Evolutionary conservation across 2,797 vertebrate species (phyloP), one percentile per base, ranked within the genome.

Genomic region (Etheostoma nigrum): DNA sequence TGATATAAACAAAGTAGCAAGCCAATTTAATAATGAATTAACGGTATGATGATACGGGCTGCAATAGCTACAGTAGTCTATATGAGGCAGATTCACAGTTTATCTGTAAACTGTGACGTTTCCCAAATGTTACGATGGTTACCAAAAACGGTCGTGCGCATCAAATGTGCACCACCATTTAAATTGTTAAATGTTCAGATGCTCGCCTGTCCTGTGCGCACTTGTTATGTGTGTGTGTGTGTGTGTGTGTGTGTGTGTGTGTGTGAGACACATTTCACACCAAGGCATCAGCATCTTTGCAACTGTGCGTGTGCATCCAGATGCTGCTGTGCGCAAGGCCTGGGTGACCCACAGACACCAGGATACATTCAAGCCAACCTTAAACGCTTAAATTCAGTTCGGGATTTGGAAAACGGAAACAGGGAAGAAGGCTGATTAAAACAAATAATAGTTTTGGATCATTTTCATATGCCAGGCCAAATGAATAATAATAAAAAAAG

Each of bases 201-300:
- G 15, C 13, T 0, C 1, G 16, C n/a, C 64, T 21, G 55, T 33
- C 42, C 42, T 19, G 55, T 1, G 51, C 21, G 62, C 36, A 36
- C 30, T 30, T 52, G 1, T 47, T 23, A 19, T 8, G 59, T 2
- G 44, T 10, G 44, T 10, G 44, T 27, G 27, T 27, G 27, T 27
- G 27, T 27, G 27, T 27, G 27, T 27, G 27, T 25, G 25, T 25
- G 25, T 25, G 19, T 8, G 59, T 2, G 36, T 10, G 44, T 10
- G 44, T 10, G 44, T 10, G 55, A 27, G 82, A 52, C 66, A 75
- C 25, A 64, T 63, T 76, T 82, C 67, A 74, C 72, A 53, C 40
- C 13, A 51, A 81, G 79, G 79, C 83, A 75, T 75, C 83, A 73
- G 67, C 79, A 64, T 78, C 76, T 45, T 10, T 25, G 61, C 65